A percentile compares a stretch with the other conserved stretches of the same genome.
These are phyloP conservation scores for Formica selysi DNA, from an alignment of 1,140 invertebrate species.

Conservation along the genomic window DNA sequence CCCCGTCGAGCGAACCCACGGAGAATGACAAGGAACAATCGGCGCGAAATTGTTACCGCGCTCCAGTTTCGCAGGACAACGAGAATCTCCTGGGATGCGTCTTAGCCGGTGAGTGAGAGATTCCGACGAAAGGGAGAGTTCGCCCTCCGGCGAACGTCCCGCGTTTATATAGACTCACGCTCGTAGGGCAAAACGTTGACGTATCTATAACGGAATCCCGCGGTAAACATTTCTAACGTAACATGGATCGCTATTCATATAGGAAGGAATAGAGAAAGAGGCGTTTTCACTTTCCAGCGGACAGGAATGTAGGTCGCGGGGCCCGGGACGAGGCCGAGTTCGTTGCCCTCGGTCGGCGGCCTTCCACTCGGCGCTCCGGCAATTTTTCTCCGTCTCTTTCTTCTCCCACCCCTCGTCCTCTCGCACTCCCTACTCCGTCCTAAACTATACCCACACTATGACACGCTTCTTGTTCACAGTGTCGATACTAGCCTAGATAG, in stretches of 20 bases:
- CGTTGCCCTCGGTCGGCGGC: slow-evolving; percentile 85
- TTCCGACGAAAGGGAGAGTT: slow-evolving; percentile 72
- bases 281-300: slow-evolving; percentile 87
- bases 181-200: not conserved
- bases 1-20: slow-evolving; percentile 75
- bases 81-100: slow-evolving; percentile 86
- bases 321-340: slow-evolving; percentile 86
- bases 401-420: slow-evolving; percentile 20
- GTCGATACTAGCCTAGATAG: slow-evolving; percentile 79
- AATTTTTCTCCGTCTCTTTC: slow-evolving; percentile 77
- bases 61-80: slow-evolving; percentile 80
- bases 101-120: slow-evolving; percentile 83
- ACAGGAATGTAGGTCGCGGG: slow-evolving; percentile 86
- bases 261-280: slow-evolving; percentile 78
- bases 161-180: slow-evolving; percentile 37
- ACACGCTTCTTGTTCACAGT: slow-evolving; percentile 57
- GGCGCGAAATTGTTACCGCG: slow-evolving; percentile 64
- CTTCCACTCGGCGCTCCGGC: slow-evolving; percentile 85
- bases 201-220: slow-evolving; percentile 1
- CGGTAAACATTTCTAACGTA: slow-evolving; percentile 65
- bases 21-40: slow-evolving; percentile 81
- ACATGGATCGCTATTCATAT: slow-evolving; percentile 67
- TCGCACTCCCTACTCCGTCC: slow-evolving; percentile 53
- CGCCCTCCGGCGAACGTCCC: slow-evolving; percentile 33
- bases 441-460: not conserved